A percentile compares a stretch with the other conserved stretches of the same genome.
These are phyloP conservation scores for Lathamus discolor DNA, from an alignment of 2,113 vertebrate genomes.

Conservation along the genomic window DNA sequence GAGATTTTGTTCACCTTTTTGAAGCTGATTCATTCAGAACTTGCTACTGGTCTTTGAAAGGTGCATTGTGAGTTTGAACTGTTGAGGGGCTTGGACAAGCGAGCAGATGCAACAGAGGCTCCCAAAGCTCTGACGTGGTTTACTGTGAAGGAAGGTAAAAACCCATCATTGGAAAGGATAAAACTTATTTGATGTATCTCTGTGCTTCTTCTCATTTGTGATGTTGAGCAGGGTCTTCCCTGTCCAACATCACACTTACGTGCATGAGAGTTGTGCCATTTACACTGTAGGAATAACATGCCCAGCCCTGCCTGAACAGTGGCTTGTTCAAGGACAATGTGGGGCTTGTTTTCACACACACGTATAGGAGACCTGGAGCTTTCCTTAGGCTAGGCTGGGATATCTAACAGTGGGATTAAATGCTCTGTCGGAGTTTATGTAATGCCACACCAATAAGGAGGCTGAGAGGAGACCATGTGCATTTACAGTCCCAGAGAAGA, in stretches of 20 bases:
- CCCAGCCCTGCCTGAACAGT: neutral
- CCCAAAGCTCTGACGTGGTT: neutral
- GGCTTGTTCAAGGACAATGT: constrained; percentile 13
- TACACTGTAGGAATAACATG: rapidly evolving
- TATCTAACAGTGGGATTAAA: neutral
- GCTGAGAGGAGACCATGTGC: neutral
- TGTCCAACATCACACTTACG: neutral
- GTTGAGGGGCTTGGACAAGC: neutral
- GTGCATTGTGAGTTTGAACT: neutral
- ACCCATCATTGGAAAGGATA: neutral
- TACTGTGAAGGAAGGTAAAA: neutral
- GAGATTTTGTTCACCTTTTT: neutral
- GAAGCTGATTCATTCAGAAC: neutral
- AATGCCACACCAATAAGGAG: neutral
- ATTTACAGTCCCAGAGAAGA: constrained; percentile 49
- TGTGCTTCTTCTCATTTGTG: neutral
- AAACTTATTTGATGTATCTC: neutral
- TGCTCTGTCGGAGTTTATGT: neutral
- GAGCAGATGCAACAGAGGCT: neutral
- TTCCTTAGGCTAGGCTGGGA: neutral
- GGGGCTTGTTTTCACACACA: constrained; percentile 6
- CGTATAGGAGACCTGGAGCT: neutral
- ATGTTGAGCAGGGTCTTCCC: neutral
- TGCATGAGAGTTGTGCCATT: neutral
- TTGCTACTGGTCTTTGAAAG: neutral